Evolutionary conservation across 2,888 invertebrate genomes (phyloP), one percentile per base, ranked within the genome.

Genomic region (Tachina fera): DNA sequence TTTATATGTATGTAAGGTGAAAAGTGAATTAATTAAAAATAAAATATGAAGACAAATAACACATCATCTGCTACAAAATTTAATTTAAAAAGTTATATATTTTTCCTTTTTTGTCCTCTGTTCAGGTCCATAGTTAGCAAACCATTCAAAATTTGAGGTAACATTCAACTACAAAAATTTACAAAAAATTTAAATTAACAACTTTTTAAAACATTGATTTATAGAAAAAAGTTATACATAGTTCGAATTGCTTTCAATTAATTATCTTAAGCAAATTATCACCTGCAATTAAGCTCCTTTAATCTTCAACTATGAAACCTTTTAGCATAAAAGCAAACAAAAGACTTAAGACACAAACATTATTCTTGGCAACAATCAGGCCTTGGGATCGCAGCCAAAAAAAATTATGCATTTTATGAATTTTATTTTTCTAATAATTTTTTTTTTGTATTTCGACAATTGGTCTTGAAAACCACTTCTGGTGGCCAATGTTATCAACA

Each of bases 401-500:
- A 47, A 67, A 47, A 56, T 47, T 47, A 67, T 76, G 43, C 53
- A 45, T 63, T 63, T 75, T 65, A 58, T 5, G 9, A n/a, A 39
- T 3, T n/a, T 31, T 45, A 9, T 19, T 47, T 19, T 31, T 68
- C 16, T 16, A 53, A 31, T 49, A 47, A 39, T 58, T 16, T 56
- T 58, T 16, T 56, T 76, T 51, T 51, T 8, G 13, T 41, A 41
- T 31, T 22, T 19, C 10, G n/a, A 47, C 51, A 72, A 56, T 67
- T 84, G 80, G 41, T 84, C 84, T 72, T 84, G 84, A 84, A 84
- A 84, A 77, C 80, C 11, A 80, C 68, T 67, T 67, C 80, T 84
- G 84, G 80, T 76, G 84, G 84, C 80, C 84, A 81, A 84, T 84
- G 80, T 80, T 84, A 81, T 53, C 80, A 60, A 16, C 76, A 81